A percentile compares a stretch with the other conserved stretches of the same genome.
phyloP scores from a whole-genome alignment of 1,140 invertebrate species.

The Trichonephila inaurata region DNA sequence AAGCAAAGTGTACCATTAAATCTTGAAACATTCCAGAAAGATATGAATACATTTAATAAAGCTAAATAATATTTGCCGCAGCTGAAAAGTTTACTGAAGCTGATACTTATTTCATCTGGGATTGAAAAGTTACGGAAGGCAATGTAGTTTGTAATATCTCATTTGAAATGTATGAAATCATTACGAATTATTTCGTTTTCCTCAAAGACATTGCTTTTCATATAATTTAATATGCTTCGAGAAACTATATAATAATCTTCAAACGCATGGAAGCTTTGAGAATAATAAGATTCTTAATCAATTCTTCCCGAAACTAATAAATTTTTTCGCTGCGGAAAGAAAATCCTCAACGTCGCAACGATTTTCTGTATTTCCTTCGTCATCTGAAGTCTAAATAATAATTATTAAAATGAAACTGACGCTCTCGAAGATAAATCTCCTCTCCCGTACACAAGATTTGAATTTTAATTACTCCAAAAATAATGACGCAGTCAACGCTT shows the following conservation, averaged over 20 bases:
- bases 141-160: too few relatives aligned
- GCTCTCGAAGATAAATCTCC: neutral
- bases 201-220: neutral
- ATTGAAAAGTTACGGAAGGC: too few relatives aligned
- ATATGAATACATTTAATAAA: too few relatives aligned
- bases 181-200: neutral
- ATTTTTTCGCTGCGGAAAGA: neutral
- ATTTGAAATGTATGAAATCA: too few relatives aligned
- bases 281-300: neutral
- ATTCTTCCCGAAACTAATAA: neutral
- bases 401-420: slow-evolving; percentile 10
- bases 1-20: too few relatives aligned
- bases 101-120: too few relatives aligned
- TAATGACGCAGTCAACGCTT: neutral
- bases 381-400: neutral
- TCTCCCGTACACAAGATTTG: neutral
- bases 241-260: neutral
- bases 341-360: too few relatives aligned
- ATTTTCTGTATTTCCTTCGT: neutral
- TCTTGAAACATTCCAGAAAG: too few relatives aligned
- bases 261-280: neutral
- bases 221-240: neutral
- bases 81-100: too few relatives aligned
- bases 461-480: slow-evolving; percentile 18
- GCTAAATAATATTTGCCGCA: too few relatives aligned